phyloP scores from a whole-genome alignment of 1,140 invertebrate species.

The Procambarus clarkii region DNA sequence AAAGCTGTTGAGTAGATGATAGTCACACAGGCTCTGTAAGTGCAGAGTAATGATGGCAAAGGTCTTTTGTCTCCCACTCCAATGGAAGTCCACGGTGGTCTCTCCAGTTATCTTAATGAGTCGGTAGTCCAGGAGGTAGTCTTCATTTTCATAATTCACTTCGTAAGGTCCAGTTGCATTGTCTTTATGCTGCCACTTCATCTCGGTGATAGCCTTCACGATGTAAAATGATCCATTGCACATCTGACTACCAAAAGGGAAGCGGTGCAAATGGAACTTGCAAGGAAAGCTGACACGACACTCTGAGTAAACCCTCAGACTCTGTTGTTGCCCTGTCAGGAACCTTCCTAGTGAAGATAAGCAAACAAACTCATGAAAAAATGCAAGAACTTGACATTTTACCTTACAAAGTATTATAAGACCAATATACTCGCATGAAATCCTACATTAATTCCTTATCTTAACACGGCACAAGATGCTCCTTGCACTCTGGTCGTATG shows the following conservation, averaged over 20 bases:
- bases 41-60: not conserved
- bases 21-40: constrained; percentile 5
- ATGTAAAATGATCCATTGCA: not conserved
- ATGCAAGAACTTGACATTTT: too few species aligned
- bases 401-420: too few species aligned
- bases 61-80: not conserved
- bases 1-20: constrained; percentile 9
- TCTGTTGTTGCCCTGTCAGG: too few species aligned
- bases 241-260: constrained; percentile 6
- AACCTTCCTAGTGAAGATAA: too few species aligned
- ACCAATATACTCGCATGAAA: too few species aligned
- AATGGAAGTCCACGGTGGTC: not conserved
- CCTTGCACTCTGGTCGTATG: too few species aligned
- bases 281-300: not conserved
- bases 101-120: constrained; percentile 1
- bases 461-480: too few species aligned
- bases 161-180: not conserved
- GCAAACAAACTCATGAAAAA: too few species aligned
- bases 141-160: not conserved
- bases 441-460: too few species aligned
- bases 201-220: not conserved
- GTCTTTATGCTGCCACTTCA: not conserved
- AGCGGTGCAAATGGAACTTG: not conserved
- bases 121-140: not conserved
- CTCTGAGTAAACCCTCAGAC: too few species aligned